Percentiles rank a stretch among this genome's conserved stretches.
These are phyloP conservation scores for Acanthisitta chloris DNA, from an alignment of 2,113 vertebrate genomes.

Conservation along the genomic window DNA sequence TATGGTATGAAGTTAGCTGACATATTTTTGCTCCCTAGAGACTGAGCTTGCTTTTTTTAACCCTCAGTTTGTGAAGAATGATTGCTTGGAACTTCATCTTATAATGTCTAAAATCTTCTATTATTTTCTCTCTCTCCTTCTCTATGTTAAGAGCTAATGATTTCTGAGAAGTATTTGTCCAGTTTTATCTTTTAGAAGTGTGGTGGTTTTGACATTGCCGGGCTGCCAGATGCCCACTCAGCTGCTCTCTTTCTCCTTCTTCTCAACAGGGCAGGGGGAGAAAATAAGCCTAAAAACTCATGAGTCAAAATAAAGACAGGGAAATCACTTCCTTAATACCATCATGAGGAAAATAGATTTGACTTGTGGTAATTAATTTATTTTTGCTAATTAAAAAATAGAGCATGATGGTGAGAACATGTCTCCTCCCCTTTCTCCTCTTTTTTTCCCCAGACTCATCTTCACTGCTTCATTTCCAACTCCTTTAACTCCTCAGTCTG, in stretches of 20 bases:
- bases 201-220: not conserved
- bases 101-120: not conserved
- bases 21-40: not conserved
- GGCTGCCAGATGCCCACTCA: not conserved
- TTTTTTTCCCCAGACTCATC: not conserved
- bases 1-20: not conserved
- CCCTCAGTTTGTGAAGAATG: not conserved
- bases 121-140: not conserved
- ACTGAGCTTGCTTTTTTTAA: not conserved
- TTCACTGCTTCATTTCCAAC: not conserved
- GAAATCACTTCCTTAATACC: not conserved
- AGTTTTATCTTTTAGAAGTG: not conserved
- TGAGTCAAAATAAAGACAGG: not conserved
- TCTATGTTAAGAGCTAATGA: not conserved
- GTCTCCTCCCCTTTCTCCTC: accelerated
- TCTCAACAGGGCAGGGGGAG: not conserved
- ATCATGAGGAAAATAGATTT: not conserved
- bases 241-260: not conserved
- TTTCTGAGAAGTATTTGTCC: not conserved
- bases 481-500: not conserved
- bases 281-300: not conserved
- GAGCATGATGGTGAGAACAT: not conserved
- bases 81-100: not conserved
- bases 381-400: not conserved
- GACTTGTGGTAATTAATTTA: not conserved